These are phyloP conservation scores for Drosophila borborema DNA, from an alignment of 2,888 invertebrate genomes.

Conservation along the genomic window DNA sequence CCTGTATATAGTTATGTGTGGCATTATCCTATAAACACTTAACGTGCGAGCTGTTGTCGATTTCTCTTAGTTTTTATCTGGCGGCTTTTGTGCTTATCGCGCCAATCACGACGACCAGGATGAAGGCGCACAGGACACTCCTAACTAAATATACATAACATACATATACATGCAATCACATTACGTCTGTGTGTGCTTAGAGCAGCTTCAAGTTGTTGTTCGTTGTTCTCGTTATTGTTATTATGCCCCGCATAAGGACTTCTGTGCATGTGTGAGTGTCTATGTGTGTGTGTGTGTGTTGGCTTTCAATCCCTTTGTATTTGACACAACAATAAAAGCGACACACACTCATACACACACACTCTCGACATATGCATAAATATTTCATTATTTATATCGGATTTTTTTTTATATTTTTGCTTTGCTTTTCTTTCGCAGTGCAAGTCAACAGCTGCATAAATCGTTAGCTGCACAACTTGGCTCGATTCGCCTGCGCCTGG, in stretches of 20 bases:
- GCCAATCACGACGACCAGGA: constrained; percentile 57
- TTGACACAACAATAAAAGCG: constrained; percentile 63
- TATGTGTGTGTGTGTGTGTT: constrained; percentile 32
- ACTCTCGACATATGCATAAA: constrained; percentile 52
- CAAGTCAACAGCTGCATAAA: constrained; percentile 57
- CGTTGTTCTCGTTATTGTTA: constrained; percentile 71
- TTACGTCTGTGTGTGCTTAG: constrained; percentile 44
- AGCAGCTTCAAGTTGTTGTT: constrained; percentile 64
- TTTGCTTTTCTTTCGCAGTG: constrained; percentile 34
- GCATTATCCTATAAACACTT: constrained; percentile 76
- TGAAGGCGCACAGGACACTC: constrained; percentile 19
- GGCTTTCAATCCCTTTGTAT: constrained; percentile 71
- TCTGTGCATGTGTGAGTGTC: constrained; percentile 25
- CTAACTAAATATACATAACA: constrained; percentile 51
- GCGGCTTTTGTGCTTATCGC: constrained; percentile 72
- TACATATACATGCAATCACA: constrained; percentile 8
- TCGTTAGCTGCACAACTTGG: constrained; percentile 49
- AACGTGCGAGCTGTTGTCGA: constrained; percentile 67
- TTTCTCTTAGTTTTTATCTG: constrained; percentile 53
- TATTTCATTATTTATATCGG: constrained; percentile 77
- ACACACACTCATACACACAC: constrained; percentile 33
- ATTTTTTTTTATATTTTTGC: constrained; percentile 52
- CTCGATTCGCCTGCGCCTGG: constrained; percentile 37
- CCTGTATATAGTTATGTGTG: constrained; percentile 27
- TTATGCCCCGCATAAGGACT: constrained; percentile 49